These are phyloP conservation scores for Streptopelia turtur DNA, from an alignment of 2,797 vertebrate genomes.

Conservation along the genomic window DNA sequence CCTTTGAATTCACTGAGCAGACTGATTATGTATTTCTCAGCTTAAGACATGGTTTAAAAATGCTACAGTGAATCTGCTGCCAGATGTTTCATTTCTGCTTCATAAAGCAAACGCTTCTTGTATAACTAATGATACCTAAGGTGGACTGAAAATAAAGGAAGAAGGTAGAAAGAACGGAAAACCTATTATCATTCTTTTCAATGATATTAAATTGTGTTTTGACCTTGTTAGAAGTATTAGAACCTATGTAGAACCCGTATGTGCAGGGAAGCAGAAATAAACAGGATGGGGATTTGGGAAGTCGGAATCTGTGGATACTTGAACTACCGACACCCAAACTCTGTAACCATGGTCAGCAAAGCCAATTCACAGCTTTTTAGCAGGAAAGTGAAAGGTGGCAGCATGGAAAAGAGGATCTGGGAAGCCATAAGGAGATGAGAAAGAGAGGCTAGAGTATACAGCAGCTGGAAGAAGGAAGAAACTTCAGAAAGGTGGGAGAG, in stretches of 20 bases:
- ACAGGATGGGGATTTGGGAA: accelerated
- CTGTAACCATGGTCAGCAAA: not conserved
- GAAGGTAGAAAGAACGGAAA: not conserved
- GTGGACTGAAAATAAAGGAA: not conserved
- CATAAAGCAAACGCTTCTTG: not conserved
- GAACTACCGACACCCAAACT: not conserved
- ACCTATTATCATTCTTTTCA: not conserved
- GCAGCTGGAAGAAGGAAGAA: not conserved
- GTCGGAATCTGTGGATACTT: not conserved
- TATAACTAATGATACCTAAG: not conserved
- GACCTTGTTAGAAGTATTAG: not conserved
- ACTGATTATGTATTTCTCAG: not conserved
- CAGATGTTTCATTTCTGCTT: slow-evolving; percentile 11
- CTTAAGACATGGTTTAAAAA: not conserved
- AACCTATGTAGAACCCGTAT: not conserved
- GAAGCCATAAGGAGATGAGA: not conserved
- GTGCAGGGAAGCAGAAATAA: not conserved
- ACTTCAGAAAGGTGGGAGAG: not conserved
- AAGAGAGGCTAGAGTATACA: not conserved
- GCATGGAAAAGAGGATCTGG: not conserved
- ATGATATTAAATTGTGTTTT: not conserved
- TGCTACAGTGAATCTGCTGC: not conserved
- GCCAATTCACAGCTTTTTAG: not conserved
- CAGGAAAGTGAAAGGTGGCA: not conserved
- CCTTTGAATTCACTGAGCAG: not conserved